Conservation (phyloP, 2,888 invertebrate genomes). For the Agrilus biguttatus region DNA sequence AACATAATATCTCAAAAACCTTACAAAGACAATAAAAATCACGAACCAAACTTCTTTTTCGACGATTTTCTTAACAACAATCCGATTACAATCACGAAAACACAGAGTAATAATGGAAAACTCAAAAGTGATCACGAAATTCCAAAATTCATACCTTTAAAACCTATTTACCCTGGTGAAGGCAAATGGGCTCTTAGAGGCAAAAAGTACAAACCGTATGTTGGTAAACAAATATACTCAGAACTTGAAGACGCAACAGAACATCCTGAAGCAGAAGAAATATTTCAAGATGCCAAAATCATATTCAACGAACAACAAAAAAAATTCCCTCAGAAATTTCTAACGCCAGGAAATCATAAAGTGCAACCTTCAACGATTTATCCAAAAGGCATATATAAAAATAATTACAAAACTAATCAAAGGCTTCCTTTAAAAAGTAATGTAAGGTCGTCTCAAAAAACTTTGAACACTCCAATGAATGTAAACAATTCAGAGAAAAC, state of each 20-base stretch:
- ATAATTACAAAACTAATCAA: slow-evolving; percentile 23
- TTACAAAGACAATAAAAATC: too few species aligned
- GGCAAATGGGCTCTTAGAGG: slow-evolving; percentile 26
- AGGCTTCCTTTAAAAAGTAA: background rate
- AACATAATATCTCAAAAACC: too few species aligned
- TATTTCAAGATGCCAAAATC: slow-evolving; percentile 36
- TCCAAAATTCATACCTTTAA: slow-evolving; percentile 21
- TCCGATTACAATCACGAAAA: background rate
- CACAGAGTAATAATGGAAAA: slow-evolving; percentile 8
- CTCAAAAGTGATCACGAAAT: slow-evolving; percentile 16
- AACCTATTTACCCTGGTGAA: slow-evolving; percentile 27
- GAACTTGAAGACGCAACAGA: slow-evolving; percentile 18
- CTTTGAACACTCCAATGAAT: slow-evolving; percentile 6
- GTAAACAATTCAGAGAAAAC: slow-evolving; percentile 7
- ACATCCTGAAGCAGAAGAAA: slow-evolving; percentile 39
- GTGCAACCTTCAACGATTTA: slow-evolving; percentile 1
- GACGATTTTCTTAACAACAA: too few species aligned
- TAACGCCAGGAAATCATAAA: slow-evolving; percentile 10
- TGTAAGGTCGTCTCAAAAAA: background rate
- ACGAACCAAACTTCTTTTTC: too few species aligned
- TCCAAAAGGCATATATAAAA: slow-evolving; percentile 4
- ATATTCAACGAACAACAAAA: slow-evolving; percentile 24
- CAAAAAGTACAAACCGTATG: slow-evolving; percentile 20
- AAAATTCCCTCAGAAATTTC: slow-evolving; percentile 13
- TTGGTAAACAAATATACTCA: slow-evolving; percentile 9